phyloP scores from a whole-genome alignment of 2,888 invertebrate genomes.

The Choristoneura rosaceana region DNA sequence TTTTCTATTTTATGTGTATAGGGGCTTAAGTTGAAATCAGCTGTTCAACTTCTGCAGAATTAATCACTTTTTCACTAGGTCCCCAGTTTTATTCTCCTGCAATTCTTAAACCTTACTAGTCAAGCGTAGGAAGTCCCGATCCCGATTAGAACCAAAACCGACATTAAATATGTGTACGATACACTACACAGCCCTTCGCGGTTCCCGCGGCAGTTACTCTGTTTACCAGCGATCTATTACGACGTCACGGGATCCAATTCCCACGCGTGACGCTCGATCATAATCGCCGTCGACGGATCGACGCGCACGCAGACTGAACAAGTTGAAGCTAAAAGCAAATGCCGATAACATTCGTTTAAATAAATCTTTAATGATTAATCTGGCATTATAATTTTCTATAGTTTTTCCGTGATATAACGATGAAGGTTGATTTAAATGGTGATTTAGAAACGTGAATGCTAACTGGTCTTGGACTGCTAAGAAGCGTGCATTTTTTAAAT shows the following conservation, averaged over 20 bases:
- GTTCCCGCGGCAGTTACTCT: conserved; percentile 36
- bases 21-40: too few species aligned
- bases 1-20: too few species aligned
- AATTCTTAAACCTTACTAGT: too few species aligned
- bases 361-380: neutral
- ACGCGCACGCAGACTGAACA: neutral
- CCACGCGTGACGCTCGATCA: conserved; percentile 33
- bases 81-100: too few species aligned
- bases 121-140: neutral
- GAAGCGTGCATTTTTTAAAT: too few species aligned
- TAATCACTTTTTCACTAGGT: too few species aligned
- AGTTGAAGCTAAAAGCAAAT: neutral
- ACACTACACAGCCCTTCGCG: neutral
- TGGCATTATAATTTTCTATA: too few species aligned
- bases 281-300: conserved; percentile 21
- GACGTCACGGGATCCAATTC: conserved; percentile 35
- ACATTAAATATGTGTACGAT: neutral
- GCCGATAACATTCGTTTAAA: neutral
- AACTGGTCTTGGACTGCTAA: too few species aligned
- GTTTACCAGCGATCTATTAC: conserved; percentile 22
- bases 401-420: too few species aligned
- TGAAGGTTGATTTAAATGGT: too few species aligned
- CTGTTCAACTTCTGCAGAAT: too few species aligned
- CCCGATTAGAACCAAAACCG: neutral
- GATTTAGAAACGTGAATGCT: too few species aligned